Evolutionary conservation across 2,113 vertebrate species (phyloP).

Genomic region (Campylomormyrus numenius): DNA sequence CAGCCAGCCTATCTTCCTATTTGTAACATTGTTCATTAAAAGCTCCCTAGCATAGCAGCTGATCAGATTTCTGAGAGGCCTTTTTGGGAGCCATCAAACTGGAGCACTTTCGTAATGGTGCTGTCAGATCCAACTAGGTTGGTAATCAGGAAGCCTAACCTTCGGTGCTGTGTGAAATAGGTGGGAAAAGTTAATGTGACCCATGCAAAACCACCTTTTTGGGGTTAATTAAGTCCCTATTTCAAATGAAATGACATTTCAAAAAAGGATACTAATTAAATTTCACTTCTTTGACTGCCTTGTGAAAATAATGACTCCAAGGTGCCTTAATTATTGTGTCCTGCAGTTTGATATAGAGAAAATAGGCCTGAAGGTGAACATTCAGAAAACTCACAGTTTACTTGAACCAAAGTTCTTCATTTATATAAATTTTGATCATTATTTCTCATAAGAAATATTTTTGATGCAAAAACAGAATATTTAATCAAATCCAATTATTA

Average conservation of each 20-base stretch:
- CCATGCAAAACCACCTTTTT: conserved; percentile 34
- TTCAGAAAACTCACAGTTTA: background rate
- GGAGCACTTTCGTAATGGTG: conserved; percentile 70
- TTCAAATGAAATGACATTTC: conserved; percentile 34
- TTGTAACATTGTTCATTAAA: conserved; percentile 57
- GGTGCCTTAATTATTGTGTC: background rate
- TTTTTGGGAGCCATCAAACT: conserved; percentile 68
- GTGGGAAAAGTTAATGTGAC: conserved; percentile 30
- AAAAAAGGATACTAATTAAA: conserved; percentile 8
- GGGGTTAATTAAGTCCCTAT: conserved; percentile 36
- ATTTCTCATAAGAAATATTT: background rate
- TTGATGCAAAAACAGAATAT: background rate
- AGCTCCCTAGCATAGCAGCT: conserved; percentile 62
- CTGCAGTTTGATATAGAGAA: background rate
- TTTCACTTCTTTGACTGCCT: conserved; percentile 11
- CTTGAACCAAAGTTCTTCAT: background rate
- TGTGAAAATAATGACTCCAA: background rate
- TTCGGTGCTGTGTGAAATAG: conserved; percentile 25
- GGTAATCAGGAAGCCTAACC: conserved; percentile 64
- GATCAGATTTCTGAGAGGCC: conserved; percentile 65
- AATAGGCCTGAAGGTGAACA: background rate
- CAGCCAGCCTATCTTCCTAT: conserved; percentile 41
- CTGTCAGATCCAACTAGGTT: conserved; percentile 67
- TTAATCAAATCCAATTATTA: background rate
- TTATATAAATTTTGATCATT: background rate